These are phyloP conservation scores for Hafferia zeledoni DNA, from an alignment of 2,797 vertebrate genomes.

Conservation along the genomic window DNA sequence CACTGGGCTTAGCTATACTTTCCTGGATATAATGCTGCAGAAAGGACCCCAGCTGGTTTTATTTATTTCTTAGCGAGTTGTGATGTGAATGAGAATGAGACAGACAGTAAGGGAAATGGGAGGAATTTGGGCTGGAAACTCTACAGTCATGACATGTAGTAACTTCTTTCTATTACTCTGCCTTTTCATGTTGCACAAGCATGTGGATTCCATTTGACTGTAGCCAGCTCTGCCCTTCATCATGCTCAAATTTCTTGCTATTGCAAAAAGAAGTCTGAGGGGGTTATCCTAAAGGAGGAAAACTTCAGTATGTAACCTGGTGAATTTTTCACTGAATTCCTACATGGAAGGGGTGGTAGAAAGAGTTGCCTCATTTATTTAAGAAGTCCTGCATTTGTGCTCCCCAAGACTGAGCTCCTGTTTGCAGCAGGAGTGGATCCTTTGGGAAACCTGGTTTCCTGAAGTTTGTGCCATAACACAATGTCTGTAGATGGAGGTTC, in stretches of 20 bases:
- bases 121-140: conserved; percentile 61
- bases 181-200: conserved; percentile 43
- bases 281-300: conserved; percentile 9
- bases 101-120: conserved; percentile 46
- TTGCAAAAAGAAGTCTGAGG: conserved; percentile 33
- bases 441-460: background rate
- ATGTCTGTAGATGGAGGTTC: background rate
- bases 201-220: conserved; percentile 59
- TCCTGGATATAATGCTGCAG: conserved; percentile 37
- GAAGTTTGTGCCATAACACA: background rate
- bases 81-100: conserved; percentile 63
- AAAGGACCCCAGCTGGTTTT: conserved; percentile 62
- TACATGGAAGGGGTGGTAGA: accelerated
- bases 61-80: conserved; percentile 36
- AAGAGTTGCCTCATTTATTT: background rate
- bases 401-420: background rate
- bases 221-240: conserved; percentile 46
- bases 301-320: background rate
- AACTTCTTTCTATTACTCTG: conserved; percentile 55
- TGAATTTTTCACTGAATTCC: background rate
- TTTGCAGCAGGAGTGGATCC: background rate
- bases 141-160: conserved; percentile 56
- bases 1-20: conserved; percentile 40
- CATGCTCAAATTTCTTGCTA: conserved; percentile 43
- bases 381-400: background rate